Evolutionary conservation across 2,797 vertebrate genomes (phyloP).

Genomic region (Zenarchopterus dispar): DNA sequence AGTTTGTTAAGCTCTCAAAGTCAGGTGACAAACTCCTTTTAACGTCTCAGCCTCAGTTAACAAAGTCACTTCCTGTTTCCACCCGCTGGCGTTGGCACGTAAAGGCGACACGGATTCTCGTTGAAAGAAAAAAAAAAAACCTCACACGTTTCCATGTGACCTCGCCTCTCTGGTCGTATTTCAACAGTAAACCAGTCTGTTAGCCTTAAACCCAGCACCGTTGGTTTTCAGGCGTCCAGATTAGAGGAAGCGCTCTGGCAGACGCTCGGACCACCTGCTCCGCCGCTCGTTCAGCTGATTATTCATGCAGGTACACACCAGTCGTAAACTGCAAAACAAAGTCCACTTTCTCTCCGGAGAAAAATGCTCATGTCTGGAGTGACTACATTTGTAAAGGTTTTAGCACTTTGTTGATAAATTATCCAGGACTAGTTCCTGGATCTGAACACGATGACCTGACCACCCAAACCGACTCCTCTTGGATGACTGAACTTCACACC

Average conservation of each 20-base stretch:
- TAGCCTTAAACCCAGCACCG: conserved; percentile 13
- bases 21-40: conserved; percentile 14
- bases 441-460: no score
- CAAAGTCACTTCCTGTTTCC: conserved; percentile 19
- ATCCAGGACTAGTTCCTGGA: no score
- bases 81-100: conserved; percentile 15
- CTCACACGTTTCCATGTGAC: background rate
- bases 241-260: conserved; percentile 34
- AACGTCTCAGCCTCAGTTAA: conserved; percentile 49
- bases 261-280: conserved; percentile 43
- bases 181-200: conserved; percentile 18
- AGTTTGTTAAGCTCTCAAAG: conserved; percentile 4
- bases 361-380: background rate
- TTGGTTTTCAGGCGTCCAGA: conserved; percentile 27
- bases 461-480: no score
- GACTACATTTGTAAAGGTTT: background rate
- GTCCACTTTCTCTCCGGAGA: background rate
- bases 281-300: background rate
- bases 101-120: background rate
- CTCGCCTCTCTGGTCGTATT: conserved; percentile 26
- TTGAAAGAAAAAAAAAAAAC: conserved; percentile 18
- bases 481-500: no score
- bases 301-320: conserved; percentile 1
- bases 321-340: background rate
- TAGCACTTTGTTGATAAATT: background rate